Evolutionary conservation across 2,113 vertebrate species (phyloP).

Genomic region (Cranoglanis bouderius): DNA sequence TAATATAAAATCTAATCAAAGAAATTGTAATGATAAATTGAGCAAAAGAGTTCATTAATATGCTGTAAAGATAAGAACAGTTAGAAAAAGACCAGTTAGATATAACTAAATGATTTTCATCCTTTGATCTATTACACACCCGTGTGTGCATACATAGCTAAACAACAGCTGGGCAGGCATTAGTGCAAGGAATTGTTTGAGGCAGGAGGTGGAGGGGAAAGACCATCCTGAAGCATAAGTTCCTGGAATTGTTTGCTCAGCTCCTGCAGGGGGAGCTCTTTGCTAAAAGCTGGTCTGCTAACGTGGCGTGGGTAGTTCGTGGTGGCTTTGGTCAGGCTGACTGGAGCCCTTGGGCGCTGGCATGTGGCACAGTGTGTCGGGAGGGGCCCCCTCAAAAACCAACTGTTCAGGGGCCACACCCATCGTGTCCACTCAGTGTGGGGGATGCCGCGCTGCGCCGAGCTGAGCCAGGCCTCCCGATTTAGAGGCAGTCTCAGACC

Average conservation of each 20-base stretch:
- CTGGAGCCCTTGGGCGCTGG: conserved; percentile 85
- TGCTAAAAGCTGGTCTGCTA: conserved; percentile 59
- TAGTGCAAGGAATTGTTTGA: conserved; percentile 12
- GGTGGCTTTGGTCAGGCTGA: conserved; percentile 84
- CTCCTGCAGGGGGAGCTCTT: conserved; percentile 47
- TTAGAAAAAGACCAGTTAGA: not conserved
- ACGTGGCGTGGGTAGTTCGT: conserved; percentile 77
- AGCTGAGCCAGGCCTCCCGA: conserved; percentile 74
- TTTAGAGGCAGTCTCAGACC: conserved; percentile 77
- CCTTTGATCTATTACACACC: not conserved
- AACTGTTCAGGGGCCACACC: conserved; percentile 80
- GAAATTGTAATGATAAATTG: not conserved
- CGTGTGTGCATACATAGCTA: not conserved
- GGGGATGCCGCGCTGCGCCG: conserved; percentile 71
- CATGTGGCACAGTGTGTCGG: conserved; percentile 76
- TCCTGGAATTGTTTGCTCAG: not conserved
- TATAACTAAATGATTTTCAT: not conserved
- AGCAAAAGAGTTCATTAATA: not conserved
- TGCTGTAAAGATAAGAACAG: not conserved
- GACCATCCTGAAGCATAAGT: not conserved
- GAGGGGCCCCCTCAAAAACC: conserved; percentile 84
- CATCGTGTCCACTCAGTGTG: conserved; percentile 76
- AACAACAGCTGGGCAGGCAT: not conserved
- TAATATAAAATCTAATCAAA: not conserved
- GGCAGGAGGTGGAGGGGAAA: not conserved